Percentiles rank a stretch among this genome's conserved stretches.
These are phyloP conservation scores for Hypanus sabinus DNA, from an alignment of 2,113 vertebrate genomes.

Conservation along the genomic window DNA sequence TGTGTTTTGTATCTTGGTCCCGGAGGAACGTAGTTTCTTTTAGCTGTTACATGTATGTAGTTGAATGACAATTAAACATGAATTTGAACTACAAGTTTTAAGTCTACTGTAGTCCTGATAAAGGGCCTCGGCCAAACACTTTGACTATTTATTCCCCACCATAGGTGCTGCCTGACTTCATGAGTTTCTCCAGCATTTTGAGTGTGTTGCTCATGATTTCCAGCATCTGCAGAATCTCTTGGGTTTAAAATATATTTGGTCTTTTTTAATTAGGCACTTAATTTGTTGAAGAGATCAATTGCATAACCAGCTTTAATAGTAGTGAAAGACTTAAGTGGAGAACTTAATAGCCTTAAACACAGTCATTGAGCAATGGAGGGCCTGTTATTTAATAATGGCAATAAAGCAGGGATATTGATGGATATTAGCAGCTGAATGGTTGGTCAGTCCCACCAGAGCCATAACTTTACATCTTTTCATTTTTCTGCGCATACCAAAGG, in stretches of 20 bases:
- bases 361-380: neutral
- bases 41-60: too few relatives aligned
- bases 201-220: too few relatives aligned
- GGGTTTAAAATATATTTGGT: neutral
- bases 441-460: neutral
- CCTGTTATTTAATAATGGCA: neutral
- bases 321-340: neutral
- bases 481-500: neutral
- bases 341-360: neutral
- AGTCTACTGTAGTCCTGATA: too few relatives aligned
- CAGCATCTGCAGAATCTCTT: too few relatives aligned
- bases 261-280: neutral
- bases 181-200: too few relatives aligned
- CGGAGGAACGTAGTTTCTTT: too few relatives aligned
- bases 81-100: too few relatives aligned
- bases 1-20: too few relatives aligned
- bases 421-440: neutral
- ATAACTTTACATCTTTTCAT: neutral
- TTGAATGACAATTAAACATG: too few relatives aligned
- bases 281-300: neutral
- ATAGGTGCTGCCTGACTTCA: too few relatives aligned
- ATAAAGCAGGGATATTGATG: neutral
- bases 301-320: neutral
- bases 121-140: too few relatives aligned
- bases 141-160: too few relatives aligned